These are phyloP conservation scores for Cyprinodon brontotheroides DNA, from an alignment of 2,113 vertebrate species.

Conservation along the genomic window DNA sequence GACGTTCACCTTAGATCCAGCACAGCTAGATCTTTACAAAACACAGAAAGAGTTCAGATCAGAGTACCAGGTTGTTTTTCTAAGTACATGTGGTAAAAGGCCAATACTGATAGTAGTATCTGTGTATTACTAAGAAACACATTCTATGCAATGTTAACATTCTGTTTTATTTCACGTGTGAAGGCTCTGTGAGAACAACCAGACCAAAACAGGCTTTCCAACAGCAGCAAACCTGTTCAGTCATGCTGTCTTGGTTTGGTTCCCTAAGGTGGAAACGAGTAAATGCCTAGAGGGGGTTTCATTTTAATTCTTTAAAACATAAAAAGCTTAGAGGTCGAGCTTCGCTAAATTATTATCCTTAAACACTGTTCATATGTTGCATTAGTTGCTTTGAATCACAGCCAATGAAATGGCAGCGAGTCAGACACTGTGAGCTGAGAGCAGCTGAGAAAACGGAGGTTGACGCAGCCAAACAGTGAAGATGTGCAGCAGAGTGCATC, in stretches of 20 bases:
- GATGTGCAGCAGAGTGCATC: constrained; percentile 29
- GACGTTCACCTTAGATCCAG: too few species aligned
- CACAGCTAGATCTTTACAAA: too few species aligned
- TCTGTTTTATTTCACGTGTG: neutral
- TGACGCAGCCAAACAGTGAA: constrained; percentile 21
- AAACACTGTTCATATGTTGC: constrained; percentile 2
- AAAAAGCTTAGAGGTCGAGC: neutral
- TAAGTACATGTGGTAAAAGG: too few species aligned
- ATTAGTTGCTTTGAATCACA: constrained; percentile 7
- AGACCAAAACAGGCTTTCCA: neutral
- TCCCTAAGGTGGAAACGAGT: neutral
- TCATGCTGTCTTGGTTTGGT: neutral
- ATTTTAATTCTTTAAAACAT: too few species aligned
- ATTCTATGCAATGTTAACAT: neutral
- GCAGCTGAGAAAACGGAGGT: constrained; percentile 37
- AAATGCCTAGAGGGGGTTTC: too few species aligned
- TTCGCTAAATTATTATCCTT: neutral
- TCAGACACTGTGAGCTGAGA: constrained; percentile 15
- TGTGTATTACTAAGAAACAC: neutral
- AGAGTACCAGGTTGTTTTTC: too few species aligned
- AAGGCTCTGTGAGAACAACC: neutral
- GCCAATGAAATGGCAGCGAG: constrained; percentile 18
- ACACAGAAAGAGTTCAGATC: too few species aligned
- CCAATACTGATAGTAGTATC: too few species aligned
- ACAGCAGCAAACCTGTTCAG: neutral